Percentiles rank a stretch among this genome's conserved stretches.
Evolutionary conservation across 2,797 vertebrate genomes (phyloP).

Genomic region (Oryzias sinensis): DNA sequence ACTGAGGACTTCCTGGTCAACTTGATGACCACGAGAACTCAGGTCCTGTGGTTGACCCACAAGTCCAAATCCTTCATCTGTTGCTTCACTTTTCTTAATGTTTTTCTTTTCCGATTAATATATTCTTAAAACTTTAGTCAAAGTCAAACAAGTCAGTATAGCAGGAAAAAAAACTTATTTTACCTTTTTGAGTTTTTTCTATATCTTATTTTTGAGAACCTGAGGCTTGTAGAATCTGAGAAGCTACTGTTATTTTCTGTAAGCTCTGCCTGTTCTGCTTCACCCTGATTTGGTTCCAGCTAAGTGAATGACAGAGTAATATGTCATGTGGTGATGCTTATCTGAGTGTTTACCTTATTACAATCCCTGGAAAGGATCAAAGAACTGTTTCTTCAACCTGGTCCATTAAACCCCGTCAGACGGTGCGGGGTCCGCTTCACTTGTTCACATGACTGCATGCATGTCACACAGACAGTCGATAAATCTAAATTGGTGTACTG

Average conservation of each 20-base stretch:
- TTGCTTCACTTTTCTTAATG: too few relatives aligned
- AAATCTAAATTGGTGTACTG: slow-evolving; percentile 28
- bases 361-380: neutral
- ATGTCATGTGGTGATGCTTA: neutral
- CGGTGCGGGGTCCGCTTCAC: neutral
- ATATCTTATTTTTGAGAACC: too few relatives aligned
- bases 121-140: too few relatives aligned
- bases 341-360: neutral
- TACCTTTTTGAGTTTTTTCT: too few relatives aligned
- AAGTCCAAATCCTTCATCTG: too few relatives aligned
- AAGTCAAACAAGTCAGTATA: too few relatives aligned
- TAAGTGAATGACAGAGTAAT: neutral
- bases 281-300: neutral
- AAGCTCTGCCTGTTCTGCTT: neutral
- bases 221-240: too few relatives aligned
- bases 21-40: too few relatives aligned
- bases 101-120: too few relatives aligned
- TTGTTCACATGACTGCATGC: neutral
- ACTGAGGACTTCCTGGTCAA: too few relatives aligned
- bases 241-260: neutral
- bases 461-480: slow-evolving; percentile 43
- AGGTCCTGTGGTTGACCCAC: too few relatives aligned
- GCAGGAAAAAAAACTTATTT: too few relatives aligned
- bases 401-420: neutral
- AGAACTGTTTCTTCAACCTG: neutral